Evolutionary conservation across 1,140 invertebrate genomes (phyloP), one percentile per base, ranked within the genome.

Genomic region (Trachymyrmex septentrionalis): DNA sequence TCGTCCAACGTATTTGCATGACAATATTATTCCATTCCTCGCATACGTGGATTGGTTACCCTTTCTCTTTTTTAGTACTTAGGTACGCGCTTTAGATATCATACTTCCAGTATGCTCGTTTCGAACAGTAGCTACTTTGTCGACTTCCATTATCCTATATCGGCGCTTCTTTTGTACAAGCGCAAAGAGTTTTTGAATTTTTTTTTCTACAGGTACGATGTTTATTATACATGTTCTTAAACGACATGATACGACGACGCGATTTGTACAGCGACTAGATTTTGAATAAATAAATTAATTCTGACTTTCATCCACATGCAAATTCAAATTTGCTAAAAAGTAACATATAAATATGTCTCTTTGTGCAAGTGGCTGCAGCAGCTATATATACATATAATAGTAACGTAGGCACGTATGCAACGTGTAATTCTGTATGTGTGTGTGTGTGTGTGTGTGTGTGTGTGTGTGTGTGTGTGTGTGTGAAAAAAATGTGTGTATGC

Each of bases 11-110:
- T 90, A 94, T 94, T 94, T 94, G 94, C 94, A 94, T 94, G 91
- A 93, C 93, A 94, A 94, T 93, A 92, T 94, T 93, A 92, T 93
- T 91, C 88, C 87, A 82, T 90, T 92, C 84, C 87, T 88, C 57
- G 86, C 81, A 82, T 90, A 92, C 92, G 92, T 87, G 86, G 87
- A 93, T 92, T 89, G 87, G 87, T 87, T 77, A 92, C 81, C 90
- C 88, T 87, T 92, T 87, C 89, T 81, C 64, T 80, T 72, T 86
- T 57, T 86, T 53, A 64, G 64, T 78, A 78, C 59, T 34, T 44
- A 27, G 38, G 12, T 16, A 80, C n/a, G 76, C 76, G 76, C 44
- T 66, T 78, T n/a, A 66, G 19, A 48, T 66, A 50, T 19, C 19
- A 64, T 38, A 24, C 14, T 38, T 76, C 34, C 73, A 44, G 14